A percentile compares a stretch with the other conserved stretches of the same genome.
phyloP scores from a whole-genome alignment of 1,140 invertebrate genomes.

The Apocrypta bakeri region DNA sequence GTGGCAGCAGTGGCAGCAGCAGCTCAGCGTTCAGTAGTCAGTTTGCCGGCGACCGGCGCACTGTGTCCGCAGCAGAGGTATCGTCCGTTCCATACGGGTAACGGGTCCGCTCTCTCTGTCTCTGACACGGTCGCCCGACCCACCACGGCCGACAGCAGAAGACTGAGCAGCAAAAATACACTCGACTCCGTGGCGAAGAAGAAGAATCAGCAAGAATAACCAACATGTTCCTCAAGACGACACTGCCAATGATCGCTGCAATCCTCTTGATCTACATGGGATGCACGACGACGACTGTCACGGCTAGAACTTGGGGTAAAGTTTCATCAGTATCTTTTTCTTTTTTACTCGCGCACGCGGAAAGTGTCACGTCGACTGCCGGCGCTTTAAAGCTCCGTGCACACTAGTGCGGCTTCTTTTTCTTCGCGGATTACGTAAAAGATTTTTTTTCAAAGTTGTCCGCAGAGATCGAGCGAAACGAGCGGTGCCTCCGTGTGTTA shows the following conservation, averaged over 20 bases:
- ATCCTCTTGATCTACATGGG: background rate
- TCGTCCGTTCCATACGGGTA: no score
- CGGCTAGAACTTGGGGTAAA: constrained; percentile 38
- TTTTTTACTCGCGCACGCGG: no score
- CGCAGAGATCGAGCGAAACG: no score
- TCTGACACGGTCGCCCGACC: no score
- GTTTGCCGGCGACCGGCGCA: constrained; percentile 30
- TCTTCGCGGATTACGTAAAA: background rate
- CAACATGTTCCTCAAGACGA: background rate
- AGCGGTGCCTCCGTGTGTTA: no score
- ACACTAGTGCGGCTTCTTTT: no score
- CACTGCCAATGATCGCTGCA: background rate
- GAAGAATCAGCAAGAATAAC: background rate
- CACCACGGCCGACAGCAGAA: background rate
- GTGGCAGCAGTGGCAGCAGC: no score
- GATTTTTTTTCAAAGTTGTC: background rate
- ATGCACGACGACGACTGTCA: background rate
- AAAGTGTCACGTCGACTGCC: background rate
- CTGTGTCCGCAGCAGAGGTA: no score
- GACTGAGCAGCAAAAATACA: background rate
- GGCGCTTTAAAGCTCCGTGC: background rate
- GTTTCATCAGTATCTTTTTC: background rate
- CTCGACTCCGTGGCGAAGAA: no score
- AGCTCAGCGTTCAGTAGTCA: background rate
- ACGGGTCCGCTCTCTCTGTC: no score